Base-by-base conservation (phyloP, 2,797 vertebrate species). In the Enteromius paludinosus region DNA sequence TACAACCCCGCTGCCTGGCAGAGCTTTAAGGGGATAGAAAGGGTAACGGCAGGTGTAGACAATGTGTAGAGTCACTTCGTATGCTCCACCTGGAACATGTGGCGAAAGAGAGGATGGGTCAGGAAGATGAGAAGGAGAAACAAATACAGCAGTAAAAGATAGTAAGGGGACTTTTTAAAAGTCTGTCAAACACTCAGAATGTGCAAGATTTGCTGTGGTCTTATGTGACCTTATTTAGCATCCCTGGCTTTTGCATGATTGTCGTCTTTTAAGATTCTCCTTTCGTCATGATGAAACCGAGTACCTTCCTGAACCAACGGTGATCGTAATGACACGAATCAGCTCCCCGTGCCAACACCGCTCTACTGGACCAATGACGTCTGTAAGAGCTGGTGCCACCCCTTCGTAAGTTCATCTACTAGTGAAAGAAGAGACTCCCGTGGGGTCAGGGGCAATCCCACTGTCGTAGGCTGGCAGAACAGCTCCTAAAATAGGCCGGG, bases 401-500 rank as follows among this genome's bases (percentile, higher is more conserved):
- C 35, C 18, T 73, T 35, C 10, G 0, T 35, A 73, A 35, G 14
- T 33, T 62, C 3, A 23, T 77, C 41, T 72, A 14, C 61, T 70
- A 81, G 28, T 47, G 71, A 75, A 38, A 73, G 33, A 47, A 81
- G 49, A 35, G n/a, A 49, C 52, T 81, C 73, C 38, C 10, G 47
- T 2, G 0, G 38, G 73, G 78, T 83, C 73, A 71, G 71, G 82
- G 86, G 85, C 79, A 85, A 80, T 74, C 88, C 85, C 64, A 66
- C 61, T 80, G 74, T 68, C 47, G 81, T 68, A 68, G 66, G 45
- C 23, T 75, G 78, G 56, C 79, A 75, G 61, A 69, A 49, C 70
- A 80, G 38, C 64, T 45, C 79, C 78, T 83, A 84, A 87, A 87
- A 84, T 86, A 87, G 82, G 18, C 65, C 8, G 69, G 65, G 68